phyloP scores from a whole-genome alignment of 2,888 invertebrate genomes.

The Oxytorus armatus region DNA sequence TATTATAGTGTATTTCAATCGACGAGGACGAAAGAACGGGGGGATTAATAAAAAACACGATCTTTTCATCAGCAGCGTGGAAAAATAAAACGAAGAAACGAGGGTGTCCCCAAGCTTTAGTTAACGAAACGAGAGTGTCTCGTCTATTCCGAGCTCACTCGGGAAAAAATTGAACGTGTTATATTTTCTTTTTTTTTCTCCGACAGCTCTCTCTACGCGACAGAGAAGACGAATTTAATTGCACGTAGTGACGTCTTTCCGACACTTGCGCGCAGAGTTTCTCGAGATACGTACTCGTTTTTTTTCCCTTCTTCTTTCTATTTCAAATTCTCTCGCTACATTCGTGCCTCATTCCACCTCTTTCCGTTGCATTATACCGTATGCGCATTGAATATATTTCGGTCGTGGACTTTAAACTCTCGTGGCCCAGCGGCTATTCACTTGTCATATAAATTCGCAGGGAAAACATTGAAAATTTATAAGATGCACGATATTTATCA shows the following conservation, averaged over 20 bases:
- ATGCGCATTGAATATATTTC: too few species aligned
- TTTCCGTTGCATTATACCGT: slow-evolving; percentile 5
- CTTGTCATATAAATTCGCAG: too few species aligned
- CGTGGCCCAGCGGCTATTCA: too few species aligned
- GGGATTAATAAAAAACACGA: slow-evolving; percentile 22
- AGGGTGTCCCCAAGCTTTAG: slow-evolving; percentile 37
- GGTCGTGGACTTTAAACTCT: too few species aligned
- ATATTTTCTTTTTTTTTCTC: neutral
- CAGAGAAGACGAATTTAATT: slow-evolving; percentile 49
- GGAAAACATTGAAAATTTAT: too few species aligned
- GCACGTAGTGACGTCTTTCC: slow-evolving; percentile 55
- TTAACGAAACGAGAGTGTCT: slow-evolving; percentile 21
- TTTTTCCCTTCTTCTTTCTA: too few species aligned
- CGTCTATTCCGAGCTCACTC: slow-evolving; percentile 43
- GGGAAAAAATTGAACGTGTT: slow-evolving; percentile 12
- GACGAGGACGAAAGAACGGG: neutral
- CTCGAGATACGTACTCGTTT: slow-evolving; percentile 18
- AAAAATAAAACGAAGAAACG: slow-evolving; percentile 1
- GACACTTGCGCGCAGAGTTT: neutral
- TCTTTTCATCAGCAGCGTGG: slow-evolving; percentile 26
- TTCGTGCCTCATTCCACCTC: too few species aligned
- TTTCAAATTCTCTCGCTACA: too few species aligned
- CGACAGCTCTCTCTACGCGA: neutral
- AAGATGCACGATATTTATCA: too few species aligned
- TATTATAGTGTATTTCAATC: neutral